Evolutionary conservation across 2,797 vertebrate species (phyloP).

Genomic region (Oreonectes daqikongensis): DNA sequence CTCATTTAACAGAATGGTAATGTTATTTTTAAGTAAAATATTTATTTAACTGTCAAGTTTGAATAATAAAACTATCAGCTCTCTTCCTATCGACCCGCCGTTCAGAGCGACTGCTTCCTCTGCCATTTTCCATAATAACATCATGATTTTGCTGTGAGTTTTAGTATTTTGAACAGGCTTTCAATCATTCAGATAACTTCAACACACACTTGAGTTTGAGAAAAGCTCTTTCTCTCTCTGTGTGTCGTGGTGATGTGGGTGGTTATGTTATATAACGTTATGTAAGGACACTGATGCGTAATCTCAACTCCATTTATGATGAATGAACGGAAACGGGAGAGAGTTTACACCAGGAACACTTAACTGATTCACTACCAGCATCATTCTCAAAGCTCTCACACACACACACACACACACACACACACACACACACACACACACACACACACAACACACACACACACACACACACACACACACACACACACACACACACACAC

Average conservation of each 20-base stretch:
- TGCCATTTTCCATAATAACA: not conserved
- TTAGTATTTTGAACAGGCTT: not conserved
- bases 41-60: constrained; percentile 49
- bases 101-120: constrained; percentile 41
- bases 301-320: constrained; percentile 29
- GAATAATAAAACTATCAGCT: constrained; percentile 59
- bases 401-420: not conserved
- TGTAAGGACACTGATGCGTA: constrained; percentile 58
- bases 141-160: not conserved
- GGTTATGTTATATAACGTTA: constrained; percentile 70
- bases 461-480: not conserved
- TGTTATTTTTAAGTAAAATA: constrained; percentile 39
- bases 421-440: not conserved
- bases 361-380: constrained; percentile 6
- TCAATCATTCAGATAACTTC: not conserved
- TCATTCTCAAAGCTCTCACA: not conserved
- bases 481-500: not conserved
- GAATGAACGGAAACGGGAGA: constrained; percentile 12
- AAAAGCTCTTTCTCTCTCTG: constrained; percentile 22
- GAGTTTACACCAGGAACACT: not conserved
- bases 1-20: not conserved
- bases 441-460: not conserved
- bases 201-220: not conserved
- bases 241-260: constrained; percentile 50
- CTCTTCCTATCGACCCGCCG: constrained; percentile 27